These are phyloP conservation scores for Pimpla rufipes DNA, from an alignment of 2,888 invertebrate genomes.

Conservation along the genomic window DNA sequence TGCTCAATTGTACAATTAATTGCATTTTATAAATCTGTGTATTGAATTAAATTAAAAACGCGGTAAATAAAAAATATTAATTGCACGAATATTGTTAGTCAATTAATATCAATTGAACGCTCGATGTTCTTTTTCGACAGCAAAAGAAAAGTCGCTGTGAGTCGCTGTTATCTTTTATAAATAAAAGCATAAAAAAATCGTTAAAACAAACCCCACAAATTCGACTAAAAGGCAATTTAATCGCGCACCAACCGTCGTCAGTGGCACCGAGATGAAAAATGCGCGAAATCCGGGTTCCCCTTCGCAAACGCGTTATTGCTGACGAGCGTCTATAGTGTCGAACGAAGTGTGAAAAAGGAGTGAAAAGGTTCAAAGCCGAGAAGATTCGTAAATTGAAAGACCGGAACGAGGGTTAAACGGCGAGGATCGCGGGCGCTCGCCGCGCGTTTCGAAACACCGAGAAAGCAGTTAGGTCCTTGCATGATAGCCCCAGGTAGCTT, in stretches of 20 bases:
- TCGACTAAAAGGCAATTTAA: no score
- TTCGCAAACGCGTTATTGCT: background rate
- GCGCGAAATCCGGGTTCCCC: background rate
- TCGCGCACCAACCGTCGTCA: no score
- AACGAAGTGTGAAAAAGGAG: slow-evolving; percentile 54
- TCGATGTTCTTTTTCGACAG: no score
- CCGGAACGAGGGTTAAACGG: slow-evolving; percentile 61
- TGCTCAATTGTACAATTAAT: no score
- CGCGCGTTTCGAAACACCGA: slow-evolving; percentile 13
- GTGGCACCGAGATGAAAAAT: background rate
- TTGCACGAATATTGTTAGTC: background rate
- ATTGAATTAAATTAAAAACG: no score
- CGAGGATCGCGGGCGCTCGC: background rate
- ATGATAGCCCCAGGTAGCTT: slow-evolving; percentile 57
- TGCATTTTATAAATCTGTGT: no score
- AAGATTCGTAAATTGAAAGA: slow-evolving; percentile 56
- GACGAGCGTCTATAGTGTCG: background rate
- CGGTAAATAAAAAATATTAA: no score
- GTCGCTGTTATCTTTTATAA: no score
- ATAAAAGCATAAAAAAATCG: background rate
- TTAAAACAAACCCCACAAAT: no score
- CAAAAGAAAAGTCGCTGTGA: no score
- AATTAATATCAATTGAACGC: no score
- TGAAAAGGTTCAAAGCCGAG: slow-evolving; percentile 10
- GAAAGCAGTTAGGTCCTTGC: slow-evolving; percentile 38